Evolutionary conservation across 1,140 invertebrate species (phyloP).

Genomic region (Camponotus vicinus): DNA sequence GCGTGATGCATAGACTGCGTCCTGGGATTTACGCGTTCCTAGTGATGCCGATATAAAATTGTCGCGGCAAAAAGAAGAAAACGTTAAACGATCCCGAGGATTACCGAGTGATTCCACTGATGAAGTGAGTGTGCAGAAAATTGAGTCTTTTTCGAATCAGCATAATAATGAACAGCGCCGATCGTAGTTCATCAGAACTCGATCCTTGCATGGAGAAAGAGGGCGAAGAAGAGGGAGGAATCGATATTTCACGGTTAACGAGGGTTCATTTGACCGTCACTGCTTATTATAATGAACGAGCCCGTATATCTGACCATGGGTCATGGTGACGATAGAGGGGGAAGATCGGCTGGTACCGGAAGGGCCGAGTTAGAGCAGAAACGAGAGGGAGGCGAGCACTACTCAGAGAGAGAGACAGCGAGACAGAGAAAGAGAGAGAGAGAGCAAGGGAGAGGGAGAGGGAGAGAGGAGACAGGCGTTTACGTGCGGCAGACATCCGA

Average conservation of each 20-base stretch:
- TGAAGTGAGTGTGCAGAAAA: background rate
- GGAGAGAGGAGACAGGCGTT: slow-evolving; percentile 72
- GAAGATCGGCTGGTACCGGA: slow-evolving; percentile 17
- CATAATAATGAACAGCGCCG: slow-evolving; percentile 2
- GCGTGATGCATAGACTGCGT: slow-evolving; percentile 40
- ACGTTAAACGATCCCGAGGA: background rate
- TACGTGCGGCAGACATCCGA: slow-evolving; percentile 84
- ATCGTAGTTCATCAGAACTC: background rate
- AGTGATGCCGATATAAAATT: slow-evolving; percentile 31
- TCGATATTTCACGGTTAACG: slow-evolving; percentile 70
- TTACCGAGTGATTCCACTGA: background rate
- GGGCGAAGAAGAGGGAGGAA: slow-evolving; percentile 18
- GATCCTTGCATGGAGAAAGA: slow-evolving; percentile 18
- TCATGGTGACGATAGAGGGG: background rate
- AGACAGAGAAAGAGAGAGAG: background rate
- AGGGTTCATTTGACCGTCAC: slow-evolving; percentile 74
- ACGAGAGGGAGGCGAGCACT: slow-evolving; percentile 6
- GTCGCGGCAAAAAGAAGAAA: background rate
- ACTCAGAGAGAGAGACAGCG: background rate
- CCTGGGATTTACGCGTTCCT: slow-evolving; percentile 33
- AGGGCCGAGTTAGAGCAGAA: slow-evolving; percentile 20
- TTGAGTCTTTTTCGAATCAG: background rate
- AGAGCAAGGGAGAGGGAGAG: background rate
- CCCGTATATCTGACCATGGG: slow-evolving; percentile 60
- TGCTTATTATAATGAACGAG: slow-evolving; percentile 81